Evolutionary conservation across 2,797 vertebrate species (phyloP), one percentile per base, ranked within the genome.

Genomic region (Protosalanx chinensis): DNA sequence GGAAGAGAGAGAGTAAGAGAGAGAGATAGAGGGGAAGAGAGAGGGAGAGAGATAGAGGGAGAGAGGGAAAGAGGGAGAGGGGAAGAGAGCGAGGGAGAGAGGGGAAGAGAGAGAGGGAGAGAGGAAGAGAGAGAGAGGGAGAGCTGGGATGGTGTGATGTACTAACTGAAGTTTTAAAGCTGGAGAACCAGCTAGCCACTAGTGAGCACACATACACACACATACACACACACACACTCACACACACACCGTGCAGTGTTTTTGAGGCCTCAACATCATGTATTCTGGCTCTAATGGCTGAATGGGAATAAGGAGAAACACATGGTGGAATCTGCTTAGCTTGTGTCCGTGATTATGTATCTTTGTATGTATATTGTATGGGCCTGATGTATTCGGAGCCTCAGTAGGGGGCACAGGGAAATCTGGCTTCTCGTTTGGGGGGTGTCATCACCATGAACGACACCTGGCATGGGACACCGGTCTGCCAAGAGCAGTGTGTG

Each of bases 281-380:
- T 63, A 65, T 90, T 88, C 86, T 87, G n/a, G n/a, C 87, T 94
- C 93, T 93, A 94, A 91, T 89, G 85, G 86, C 86, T 90, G 90
- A 90, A 90, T 6, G 37, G 6, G 37, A 41, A 2, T 35, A 35
- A 41, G 37, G 37, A 41, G 37, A 41, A 41, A 41, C 37, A 41
- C 37, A 1, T 41, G 6, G 8, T 10, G 2, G 37, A 10, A 41
- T 41, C 37, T 41, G 37, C 37, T 41, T 41, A 10, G 7, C 6
- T 10, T 41, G 8, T 12, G 37, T 41, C 7, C 10, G 37, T 41
- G 37, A 8, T 7, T 41, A 10, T 1, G 37, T 41, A 32, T 69
- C 56, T 58, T 29, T 20, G 20, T 56, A 16, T 60, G 32, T 60
- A 8, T 20, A 41, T n/a, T 61, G 68, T 41, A 51, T 70, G 7